Percentiles rank a stretch among this genome's conserved stretches.
Evolutionary conservation across 2,888 invertebrate species (phyloP).

Genomic region (Diabrotica balteata): DNA sequence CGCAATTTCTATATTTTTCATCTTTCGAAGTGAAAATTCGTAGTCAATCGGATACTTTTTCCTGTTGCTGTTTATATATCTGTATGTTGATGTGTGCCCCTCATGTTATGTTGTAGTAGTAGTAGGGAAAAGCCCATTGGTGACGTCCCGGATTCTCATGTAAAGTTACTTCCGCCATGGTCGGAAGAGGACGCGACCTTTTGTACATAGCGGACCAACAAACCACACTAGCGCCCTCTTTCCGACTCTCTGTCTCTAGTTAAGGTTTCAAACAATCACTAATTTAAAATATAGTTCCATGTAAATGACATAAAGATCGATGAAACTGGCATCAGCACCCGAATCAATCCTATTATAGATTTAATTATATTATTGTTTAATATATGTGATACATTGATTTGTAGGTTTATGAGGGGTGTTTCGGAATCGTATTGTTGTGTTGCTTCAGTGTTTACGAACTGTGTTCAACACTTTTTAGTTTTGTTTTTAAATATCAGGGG

Average conservation of each 20-base stretch:
- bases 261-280: slow-evolving; percentile 64
- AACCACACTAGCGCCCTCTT: slow-evolving; percentile 35
- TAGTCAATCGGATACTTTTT: not conserved
- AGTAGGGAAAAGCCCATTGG: slow-evolving; percentile 35
- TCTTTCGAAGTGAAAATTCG: not conserved
- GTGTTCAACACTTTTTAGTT: no score
- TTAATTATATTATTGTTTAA: slow-evolving; percentile 56
- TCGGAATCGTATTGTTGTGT: not conserved
- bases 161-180: slow-evolving; percentile 59
- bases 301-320: slow-evolving; percentile 51
- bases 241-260: slow-evolving; percentile 48
- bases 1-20: not conserved
- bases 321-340: slow-evolving; percentile 59
- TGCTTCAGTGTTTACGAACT: no score
- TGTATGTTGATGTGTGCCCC: slow-evolving; percentile 53
- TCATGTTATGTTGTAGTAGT: slow-evolving; percentile 51
- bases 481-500: no score
- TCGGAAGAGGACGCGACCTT: slow-evolving; percentile 48
- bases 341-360: slow-evolving; percentile 58
- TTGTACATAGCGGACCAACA: slow-evolving; percentile 60
- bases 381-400: slow-evolving; percentile 63
- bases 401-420: slow-evolving; percentile 52
- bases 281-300: slow-evolving; percentile 55
- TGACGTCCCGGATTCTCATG: slow-evolving; percentile 41
- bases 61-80: slow-evolving; percentile 7